A percentile compares a stretch with the other conserved stretches of the same genome.
These are phyloP conservation scores for Papilio glaucus DNA, from an alignment of 1,140 invertebrate genomes.

Conservation along the genomic window DNA sequence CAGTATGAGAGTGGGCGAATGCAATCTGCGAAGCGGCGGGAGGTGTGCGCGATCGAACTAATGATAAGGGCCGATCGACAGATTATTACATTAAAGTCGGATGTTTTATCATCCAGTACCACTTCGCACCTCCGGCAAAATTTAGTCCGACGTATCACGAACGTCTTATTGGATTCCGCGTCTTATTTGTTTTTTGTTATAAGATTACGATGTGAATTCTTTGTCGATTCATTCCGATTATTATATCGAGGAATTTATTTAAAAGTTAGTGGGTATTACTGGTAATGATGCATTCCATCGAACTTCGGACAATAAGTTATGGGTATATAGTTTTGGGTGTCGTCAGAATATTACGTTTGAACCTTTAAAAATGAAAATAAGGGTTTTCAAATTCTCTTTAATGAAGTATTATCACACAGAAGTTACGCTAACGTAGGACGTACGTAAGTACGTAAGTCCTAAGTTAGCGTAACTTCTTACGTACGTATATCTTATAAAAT, in stretches of 20 bases:
- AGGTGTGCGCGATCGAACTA: conserved; percentile 71
- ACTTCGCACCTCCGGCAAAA: conserved; percentile 64
- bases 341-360: no score
- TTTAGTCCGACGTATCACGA: conserved; percentile 45
- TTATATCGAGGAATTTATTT: not conserved
- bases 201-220: conserved; percentile 24
- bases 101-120: conserved; percentile 67
- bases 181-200: conserved; percentile 34
- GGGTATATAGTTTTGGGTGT: no score
- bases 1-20: conserved; percentile 60
- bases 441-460: no score
- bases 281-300: not conserved
- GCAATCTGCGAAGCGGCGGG: conserved; percentile 77
- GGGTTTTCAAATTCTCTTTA: no score
- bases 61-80: conserved; percentile 75
- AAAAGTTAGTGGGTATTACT: conserved; percentile 1
- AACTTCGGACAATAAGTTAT: not conserved
- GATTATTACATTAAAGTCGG: conserved; percentile 80
- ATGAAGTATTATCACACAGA: no score
- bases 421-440: no score
- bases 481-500: no score
- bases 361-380: no score
- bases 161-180: conserved; percentile 43
- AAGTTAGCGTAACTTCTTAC: no score
- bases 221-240: conserved; percentile 16